phyloP scores from a whole-genome alignment of 2,113 vertebrate genomes.

The Pongo abelii region DNA sequence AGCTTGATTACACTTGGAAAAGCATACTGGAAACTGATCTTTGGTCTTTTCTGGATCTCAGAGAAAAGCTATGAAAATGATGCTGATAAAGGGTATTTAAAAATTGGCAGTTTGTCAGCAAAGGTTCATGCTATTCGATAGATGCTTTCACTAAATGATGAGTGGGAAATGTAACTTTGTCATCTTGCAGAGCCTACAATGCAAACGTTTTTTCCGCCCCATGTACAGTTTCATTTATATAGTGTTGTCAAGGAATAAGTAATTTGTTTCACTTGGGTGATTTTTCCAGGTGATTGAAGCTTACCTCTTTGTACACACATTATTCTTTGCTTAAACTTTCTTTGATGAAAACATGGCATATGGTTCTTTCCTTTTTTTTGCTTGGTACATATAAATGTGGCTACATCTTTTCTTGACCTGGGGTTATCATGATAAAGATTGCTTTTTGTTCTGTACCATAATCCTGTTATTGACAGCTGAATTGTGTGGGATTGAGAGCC shows the following conservation, averaged over 20 bases:
- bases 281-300: slow-evolving; percentile 37
- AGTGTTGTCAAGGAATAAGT: background rate
- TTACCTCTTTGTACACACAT: background rate
- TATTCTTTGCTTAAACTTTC: background rate
- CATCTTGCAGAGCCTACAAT: background rate
- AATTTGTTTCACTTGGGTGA: background rate
- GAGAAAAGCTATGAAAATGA: background rate
- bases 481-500: background rate
- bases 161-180: background rate
- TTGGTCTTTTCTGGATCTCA: background rate
- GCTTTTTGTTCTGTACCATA: background rate
- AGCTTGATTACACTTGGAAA: background rate
- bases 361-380: background rate
- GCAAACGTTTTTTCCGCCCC: background rate
- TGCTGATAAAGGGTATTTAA: background rate
- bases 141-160: background rate
- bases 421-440: background rate
- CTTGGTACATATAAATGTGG: background rate
- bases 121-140: background rate
- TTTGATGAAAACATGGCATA: slow-evolving; percentile 10
- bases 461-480: background rate
- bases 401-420: background rate
- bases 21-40: background rate
- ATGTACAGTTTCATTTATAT: background rate
- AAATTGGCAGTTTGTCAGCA: background rate